Conservation (phyloP, 2,797 vertebrate species). For the Serranus cabrilla region DNA sequence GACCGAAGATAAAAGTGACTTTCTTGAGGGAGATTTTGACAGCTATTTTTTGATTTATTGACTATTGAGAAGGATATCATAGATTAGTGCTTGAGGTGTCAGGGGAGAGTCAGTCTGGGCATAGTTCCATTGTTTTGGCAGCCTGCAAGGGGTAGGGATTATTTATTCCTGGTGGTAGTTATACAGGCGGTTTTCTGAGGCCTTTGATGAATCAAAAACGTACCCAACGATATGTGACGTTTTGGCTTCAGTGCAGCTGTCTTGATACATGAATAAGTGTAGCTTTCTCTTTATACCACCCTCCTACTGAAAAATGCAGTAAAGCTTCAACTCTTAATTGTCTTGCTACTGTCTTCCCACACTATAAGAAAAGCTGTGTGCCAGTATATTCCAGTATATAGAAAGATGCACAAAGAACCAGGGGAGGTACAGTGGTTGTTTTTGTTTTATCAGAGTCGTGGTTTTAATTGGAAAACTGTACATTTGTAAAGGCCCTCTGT, state of each 20-base stretch:
- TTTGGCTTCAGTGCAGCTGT: constrained; percentile 44
- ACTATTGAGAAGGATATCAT: constrained; percentile 27
- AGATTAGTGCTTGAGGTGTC: constrained; percentile 30
- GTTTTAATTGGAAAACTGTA: constrained; percentile 1
- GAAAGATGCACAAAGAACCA: neutral
- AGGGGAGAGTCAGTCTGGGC: constrained; percentile 40
- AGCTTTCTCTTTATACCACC: constrained; percentile 15
- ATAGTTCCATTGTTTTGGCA: constrained; percentile 59
- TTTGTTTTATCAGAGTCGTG: too few species aligned
- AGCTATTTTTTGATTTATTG: constrained; percentile 6
- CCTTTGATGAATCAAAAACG: constrained; percentile 53
- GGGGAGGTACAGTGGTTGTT: neutral
- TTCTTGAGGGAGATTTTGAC: constrained; percentile 30
- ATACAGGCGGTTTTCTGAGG: constrained; percentile 45
- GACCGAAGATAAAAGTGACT: constrained; percentile 3
- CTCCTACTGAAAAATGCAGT: constrained; percentile 12
- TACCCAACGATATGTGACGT: constrained; percentile 34
- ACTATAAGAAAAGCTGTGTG: neutral
- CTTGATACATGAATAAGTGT: constrained; percentile 17
- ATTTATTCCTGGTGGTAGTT: constrained; percentile 49
- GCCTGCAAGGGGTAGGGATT: constrained; percentile 40
- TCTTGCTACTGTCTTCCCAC: neutral
- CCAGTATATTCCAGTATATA: neutral
- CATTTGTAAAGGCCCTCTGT: neutral
- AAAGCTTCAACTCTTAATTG: neutral